Evolutionary conservation across 1,140 invertebrate genomes (phyloP), one percentile per base, ranked within the genome.

Genomic region (Pectinophora gossypiella): DNA sequence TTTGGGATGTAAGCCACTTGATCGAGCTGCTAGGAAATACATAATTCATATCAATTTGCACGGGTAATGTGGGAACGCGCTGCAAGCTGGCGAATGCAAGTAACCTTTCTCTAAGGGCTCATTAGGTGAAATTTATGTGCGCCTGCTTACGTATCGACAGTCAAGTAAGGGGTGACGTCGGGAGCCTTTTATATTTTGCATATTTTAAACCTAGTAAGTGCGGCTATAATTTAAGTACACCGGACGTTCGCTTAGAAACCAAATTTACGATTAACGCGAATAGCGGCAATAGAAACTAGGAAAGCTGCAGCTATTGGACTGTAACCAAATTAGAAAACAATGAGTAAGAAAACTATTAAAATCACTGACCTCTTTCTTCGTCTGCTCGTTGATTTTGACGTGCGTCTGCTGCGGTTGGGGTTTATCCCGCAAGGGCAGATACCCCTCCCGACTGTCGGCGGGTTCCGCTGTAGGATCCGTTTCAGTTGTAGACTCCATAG

Each of bases 321-420:
- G 74, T 80, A 69, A 76, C 75, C 66, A 67, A 71, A 64, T 72
- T 45, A 58, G 61, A 68, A 61, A 76, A 69, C 59, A 51, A 66
- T 56, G 61, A 54, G 64, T 54, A 52, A 59, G 64, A 68, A 68
- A 67, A 57, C 42, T 67, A 60, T 72, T 63, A 73, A 40, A 76
- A 71, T 71, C 66, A 82, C 85, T 82, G 72, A 89, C 87, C 86
- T 89, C 87, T 84, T 89, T 89, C 61, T 88, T 88, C 22, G 83
- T 87, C 63, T 87, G 78, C 46, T 85, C 83, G 68, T 82, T 88
- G 72, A 88, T 85, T 62, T 87, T 87, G 54, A 87, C 87, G 66
- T 87, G 76, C 9, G 76, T 86, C 56, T 84, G 80, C 22, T 85
- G 85, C 19, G 9, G 19, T 20, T 83, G 85, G 19, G 85, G 85